phyloP scores from a whole-genome alignment of 2,113 vertebrate species.

The Xenotilapia longispinis region DNA sequence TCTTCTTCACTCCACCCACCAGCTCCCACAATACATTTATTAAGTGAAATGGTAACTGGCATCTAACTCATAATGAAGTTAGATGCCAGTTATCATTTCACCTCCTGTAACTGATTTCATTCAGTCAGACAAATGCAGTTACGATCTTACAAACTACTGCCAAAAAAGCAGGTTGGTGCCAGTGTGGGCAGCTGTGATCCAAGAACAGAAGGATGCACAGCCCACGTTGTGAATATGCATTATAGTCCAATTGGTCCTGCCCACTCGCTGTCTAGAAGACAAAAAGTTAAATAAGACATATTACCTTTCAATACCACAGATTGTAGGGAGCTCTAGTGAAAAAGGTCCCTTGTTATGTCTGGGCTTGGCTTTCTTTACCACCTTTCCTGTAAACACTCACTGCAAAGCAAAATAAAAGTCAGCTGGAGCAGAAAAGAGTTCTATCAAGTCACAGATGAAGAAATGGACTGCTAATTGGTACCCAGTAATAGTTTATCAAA shows the following conservation, averaged over 20 bases:
- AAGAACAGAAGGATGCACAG: background rate
- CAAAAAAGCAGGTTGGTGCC: background rate
- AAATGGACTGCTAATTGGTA: background rate
- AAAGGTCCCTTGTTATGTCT: background rate
- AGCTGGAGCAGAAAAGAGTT: background rate
- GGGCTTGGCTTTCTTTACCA: background rate
- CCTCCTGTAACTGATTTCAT: background rate
- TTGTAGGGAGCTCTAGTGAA: background rate
- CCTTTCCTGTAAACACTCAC: background rate
- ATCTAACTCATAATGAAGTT: background rate
- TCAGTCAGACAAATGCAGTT: background rate
- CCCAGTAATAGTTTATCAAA: background rate
- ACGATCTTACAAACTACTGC: background rate
- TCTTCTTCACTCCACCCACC: background rate
- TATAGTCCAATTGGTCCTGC: background rate
- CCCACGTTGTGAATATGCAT: background rate
- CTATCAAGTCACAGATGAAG: background rate
- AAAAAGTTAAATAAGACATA: background rate
- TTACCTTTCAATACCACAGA: background rate
- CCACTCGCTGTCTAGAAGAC: background rate
- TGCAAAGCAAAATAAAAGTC: background rate
- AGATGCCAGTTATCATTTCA: background rate
- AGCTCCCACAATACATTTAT: background rate
- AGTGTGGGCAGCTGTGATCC: background rate
- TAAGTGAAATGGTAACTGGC: background rate